Evolutionary conservation across 2,113 vertebrate genomes (phyloP).

Genomic region (Protomyctophum bolini): DNA sequence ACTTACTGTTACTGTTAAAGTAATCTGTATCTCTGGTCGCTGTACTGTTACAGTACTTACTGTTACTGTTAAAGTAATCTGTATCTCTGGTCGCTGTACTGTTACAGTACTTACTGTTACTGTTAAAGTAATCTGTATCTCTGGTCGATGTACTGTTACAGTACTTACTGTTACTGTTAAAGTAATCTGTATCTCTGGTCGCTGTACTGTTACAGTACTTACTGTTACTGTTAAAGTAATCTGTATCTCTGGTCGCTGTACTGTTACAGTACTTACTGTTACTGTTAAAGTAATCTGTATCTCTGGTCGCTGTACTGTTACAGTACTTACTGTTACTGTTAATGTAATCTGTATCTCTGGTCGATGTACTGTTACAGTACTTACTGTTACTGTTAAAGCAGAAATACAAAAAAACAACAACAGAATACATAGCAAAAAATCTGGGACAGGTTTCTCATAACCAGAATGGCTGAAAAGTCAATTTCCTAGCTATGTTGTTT

Average conservation of each 20-base stretch:
- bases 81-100: too few species aligned
- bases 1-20: not conserved
- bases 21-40: too few species aligned
- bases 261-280: not conserved
- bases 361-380: not conserved
- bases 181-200: too few species aligned
- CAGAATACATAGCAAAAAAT: not conserved
- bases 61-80: not conserved
- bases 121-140: too few species aligned
- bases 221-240: not conserved
- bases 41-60: not conserved
- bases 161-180: not conserved
- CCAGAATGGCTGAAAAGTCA: slow-evolving; percentile 22
- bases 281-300: not conserved
- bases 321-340: not conserved
- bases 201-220: not conserved
- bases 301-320: too few species aligned
- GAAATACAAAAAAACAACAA: not conserved
- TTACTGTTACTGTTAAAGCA: not conserved
- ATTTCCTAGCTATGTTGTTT: slow-evolving; percentile 32
- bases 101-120: not conserved
- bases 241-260: too few species aligned
- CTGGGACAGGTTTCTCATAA: slow-evolving; percentile 6
- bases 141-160: too few species aligned
- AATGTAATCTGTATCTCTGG: not conserved